These are phyloP conservation scores for Cephalopachus bancanus DNA, from an alignment of 2,797 vertebrate genomes.

Conservation along the genomic window DNA sequence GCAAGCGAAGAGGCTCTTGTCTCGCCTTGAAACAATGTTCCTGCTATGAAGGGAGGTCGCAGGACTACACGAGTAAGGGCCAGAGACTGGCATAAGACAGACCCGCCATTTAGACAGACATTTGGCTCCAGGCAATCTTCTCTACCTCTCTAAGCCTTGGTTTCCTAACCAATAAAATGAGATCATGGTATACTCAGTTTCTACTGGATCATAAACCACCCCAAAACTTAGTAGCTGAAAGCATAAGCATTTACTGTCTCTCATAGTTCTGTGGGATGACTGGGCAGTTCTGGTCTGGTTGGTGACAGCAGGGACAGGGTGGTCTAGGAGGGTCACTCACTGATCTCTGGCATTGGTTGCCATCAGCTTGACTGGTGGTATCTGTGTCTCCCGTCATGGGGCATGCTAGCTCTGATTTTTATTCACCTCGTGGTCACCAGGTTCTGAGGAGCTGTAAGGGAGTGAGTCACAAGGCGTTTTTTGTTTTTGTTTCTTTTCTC, in stretches of 20 bases:
- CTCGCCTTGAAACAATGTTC: neutral
- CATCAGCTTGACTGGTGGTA: neutral
- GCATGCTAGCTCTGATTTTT: neutral
- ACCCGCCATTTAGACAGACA: neutral
- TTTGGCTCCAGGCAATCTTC: neutral
- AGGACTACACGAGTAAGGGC: neutral
- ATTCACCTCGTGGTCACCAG: rapidly evolving
- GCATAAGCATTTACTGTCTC: neutral
- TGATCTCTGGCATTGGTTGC: neutral
- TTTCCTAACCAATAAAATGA: neutral
- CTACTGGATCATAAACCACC: neutral
- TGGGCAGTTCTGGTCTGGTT: neutral
- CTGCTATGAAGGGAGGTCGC: neutral
- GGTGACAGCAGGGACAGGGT: neutral
- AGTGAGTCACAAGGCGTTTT: neutral
- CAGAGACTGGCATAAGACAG: neutral
- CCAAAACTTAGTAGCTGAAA: neutral
- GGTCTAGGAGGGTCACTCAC: neutral
- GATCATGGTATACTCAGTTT: neutral
- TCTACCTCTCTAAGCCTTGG: neutral
- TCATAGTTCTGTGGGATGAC: neutral
- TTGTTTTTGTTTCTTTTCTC: neutral
- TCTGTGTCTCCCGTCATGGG: neutral
- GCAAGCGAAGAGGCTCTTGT: neutral
- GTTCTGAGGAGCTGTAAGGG: neutral